Percentiles rank a stretch among this genome's conserved stretches.
phyloP scores from a whole-genome alignment of 2,888 invertebrate genomes.

The Rhagonycha lutea region DNA sequence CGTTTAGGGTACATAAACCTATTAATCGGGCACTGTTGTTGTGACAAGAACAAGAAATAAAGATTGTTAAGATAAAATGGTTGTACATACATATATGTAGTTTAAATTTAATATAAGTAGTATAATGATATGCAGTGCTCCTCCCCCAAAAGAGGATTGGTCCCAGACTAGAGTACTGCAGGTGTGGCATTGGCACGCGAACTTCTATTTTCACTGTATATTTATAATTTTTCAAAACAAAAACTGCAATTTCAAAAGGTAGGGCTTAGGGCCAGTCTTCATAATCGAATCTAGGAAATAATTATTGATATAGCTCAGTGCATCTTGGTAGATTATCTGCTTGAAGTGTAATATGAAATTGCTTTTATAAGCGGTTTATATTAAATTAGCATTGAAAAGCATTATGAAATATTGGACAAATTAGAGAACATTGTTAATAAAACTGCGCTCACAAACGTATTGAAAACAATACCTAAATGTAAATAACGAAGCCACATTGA shows the following conservation, averaged over 20 bases:
- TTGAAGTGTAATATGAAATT: not conserved
- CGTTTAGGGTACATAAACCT: not conserved
- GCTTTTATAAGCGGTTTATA: not conserved
- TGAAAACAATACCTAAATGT: too few relatives aligned
- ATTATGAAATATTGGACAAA: not conserved
- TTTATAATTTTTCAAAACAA: not conserved
- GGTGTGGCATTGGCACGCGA: conserved; percentile 42
- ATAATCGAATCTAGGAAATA: not conserved
- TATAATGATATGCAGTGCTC: conserved; percentile 41
- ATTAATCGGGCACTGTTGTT: not conserved
- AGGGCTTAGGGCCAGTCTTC: not conserved
- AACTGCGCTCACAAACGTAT: too few relatives aligned
- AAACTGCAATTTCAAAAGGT: not conserved
- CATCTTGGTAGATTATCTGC: not conserved
- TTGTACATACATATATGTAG: conserved; percentile 14
- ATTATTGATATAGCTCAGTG: not conserved
- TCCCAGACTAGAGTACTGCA: conserved; percentile 36
- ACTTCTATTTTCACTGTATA: conserved; percentile 2
- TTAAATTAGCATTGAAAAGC: not conserved
- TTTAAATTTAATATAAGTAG: conserved; percentile 30
- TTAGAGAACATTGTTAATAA: not conserved
- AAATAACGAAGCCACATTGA: too few relatives aligned
- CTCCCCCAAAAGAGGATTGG: conserved; percentile 41
- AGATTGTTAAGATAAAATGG: conserved; percentile 29
- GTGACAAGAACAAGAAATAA: not conserved